Evolutionary conservation across 2,888 invertebrate species (phyloP).

Genomic region (Ctenicera cuprea): DNA sequence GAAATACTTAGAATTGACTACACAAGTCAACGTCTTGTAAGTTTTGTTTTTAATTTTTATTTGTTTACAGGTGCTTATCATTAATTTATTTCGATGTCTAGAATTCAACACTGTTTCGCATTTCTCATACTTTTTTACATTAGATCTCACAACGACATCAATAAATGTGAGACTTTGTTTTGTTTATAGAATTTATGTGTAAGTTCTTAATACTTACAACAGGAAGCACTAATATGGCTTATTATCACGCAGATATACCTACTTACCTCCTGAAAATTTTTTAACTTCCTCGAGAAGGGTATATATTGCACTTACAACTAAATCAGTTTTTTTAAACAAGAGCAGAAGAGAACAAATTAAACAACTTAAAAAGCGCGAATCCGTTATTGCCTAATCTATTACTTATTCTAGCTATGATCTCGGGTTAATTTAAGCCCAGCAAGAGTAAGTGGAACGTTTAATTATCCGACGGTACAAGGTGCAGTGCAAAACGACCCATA

Average conservation of each 20-base stretch:
- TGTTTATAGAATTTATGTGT: neutral
- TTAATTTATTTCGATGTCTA: too few species aligned
- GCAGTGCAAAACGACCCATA: conserved; percentile 40
- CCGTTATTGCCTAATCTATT: conserved; percentile 14
- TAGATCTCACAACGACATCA: neutral
- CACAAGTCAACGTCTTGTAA: too few species aligned
- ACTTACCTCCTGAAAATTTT: neutral
- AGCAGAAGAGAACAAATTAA: too few species aligned
- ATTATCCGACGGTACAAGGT: conserved; percentile 39
- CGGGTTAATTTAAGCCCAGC: conserved; percentile 1
- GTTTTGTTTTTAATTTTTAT: too few species aligned
- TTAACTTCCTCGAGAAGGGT: neutral
- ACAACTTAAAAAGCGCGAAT: neutral
- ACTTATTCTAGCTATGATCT: neutral
- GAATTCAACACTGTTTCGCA: too few species aligned
- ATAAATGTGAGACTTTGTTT: conserved; percentile 11
- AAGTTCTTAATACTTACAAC: conserved; percentile 10
- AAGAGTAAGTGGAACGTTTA: conserved; percentile 15
- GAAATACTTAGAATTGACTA: too few species aligned
- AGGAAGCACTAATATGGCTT: conserved; percentile 26
- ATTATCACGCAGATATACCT: conserved; percentile 10
- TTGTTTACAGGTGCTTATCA: too few species aligned
- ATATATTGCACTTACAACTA: neutral
- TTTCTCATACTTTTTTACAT: neutral
- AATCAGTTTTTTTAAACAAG: neutral